Evolutionary conservation across 1,140 invertebrate species (phyloP).

Genomic region (Eupristina koningsbergeri): DNA sequence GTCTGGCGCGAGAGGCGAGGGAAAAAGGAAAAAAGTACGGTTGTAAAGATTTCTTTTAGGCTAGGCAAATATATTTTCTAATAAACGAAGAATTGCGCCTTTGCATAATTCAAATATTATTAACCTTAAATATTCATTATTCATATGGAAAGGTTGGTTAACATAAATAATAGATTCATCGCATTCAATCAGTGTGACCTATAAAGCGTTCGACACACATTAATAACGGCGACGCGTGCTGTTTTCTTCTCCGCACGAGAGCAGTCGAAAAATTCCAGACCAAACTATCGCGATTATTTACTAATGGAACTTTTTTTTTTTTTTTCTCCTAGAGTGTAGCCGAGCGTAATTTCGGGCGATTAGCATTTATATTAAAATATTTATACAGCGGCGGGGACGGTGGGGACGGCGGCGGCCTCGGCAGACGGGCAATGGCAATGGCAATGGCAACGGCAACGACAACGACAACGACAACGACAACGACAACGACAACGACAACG

Average conservation of each 20-base stretch:
- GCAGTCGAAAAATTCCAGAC: conserved; percentile 15
- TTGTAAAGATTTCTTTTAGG: conserved; percentile 36
- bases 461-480: too few relatives aligned
- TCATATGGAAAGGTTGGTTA: conserved; percentile 38
- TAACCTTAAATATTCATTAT: conserved; percentile 27
- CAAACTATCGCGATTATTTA: conserved; percentile 42
- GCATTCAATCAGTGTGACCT: conserved; percentile 24
- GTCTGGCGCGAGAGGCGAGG: not conserved
- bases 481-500: too few relatives aligned
- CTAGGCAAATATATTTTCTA: conserved; percentile 43
- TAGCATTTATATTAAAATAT: conserved; percentile 50
- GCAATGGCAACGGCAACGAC: too few relatives aligned
- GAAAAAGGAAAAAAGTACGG: not conserved
- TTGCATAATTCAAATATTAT: conserved; percentile 49
- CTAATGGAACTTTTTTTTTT: conserved; percentile 27
- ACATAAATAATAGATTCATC: conserved; percentile 44
- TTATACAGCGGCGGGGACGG: conserved; percentile 1
- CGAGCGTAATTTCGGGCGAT: conserved; percentile 31
- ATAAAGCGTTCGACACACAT: conserved; percentile 30
- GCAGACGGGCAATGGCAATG: too few relatives aligned
- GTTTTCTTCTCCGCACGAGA: conserved; percentile 3
- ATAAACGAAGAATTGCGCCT: conserved; percentile 19
- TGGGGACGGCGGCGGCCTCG: too few relatives aligned
- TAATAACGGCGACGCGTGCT: conserved; percentile 23
- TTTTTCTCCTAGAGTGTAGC: not conserved